Conservation (phyloP, 2,888 invertebrate species). For the Furcula furcula region DNA sequence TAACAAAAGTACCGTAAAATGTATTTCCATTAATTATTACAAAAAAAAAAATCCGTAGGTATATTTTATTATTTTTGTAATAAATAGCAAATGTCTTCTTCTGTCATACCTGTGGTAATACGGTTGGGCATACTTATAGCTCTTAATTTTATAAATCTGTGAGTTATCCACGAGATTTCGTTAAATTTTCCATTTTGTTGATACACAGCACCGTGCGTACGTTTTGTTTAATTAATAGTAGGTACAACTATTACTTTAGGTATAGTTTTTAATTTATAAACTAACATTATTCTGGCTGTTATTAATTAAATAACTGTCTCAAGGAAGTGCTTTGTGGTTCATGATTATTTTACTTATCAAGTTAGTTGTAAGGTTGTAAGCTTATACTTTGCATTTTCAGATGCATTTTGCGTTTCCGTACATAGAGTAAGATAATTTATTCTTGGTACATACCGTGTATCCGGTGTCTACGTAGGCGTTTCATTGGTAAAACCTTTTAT, state of each 20-base stretch:
- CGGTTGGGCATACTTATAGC: too few species aligned
- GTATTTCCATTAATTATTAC: too few species aligned
- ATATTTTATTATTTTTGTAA: too few species aligned
- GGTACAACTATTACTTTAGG: conserved; percentile 39
- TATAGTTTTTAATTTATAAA: conserved; percentile 31
- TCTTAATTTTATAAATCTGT: conserved; percentile 2
- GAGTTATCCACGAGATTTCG: conserved; percentile 1
- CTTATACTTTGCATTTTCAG: conserved; percentile 28
- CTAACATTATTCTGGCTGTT: conserved; percentile 20
- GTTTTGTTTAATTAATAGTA: conserved; percentile 32
- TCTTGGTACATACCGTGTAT: conserved; percentile 63
- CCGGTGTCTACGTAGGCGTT: too few species aligned
- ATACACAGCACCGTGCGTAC: conserved; percentile 34
- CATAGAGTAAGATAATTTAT: too few species aligned
- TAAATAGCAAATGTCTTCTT: too few species aligned
- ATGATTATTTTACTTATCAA: conserved; percentile 26
- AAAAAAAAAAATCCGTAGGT: too few species aligned
- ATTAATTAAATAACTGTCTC: conserved; percentile 1
- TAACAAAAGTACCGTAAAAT: too few species aligned
- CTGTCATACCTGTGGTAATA: too few species aligned
- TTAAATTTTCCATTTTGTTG: conserved; percentile 31
- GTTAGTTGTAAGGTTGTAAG: conserved; percentile 41
- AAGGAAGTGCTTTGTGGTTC: conserved; percentile 10
- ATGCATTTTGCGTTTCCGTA: too few species aligned
- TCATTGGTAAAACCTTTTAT: background rate